A percentile compares a stretch with the other conserved stretches of the same genome.
These are phyloP conservation scores for Iguana delicatissima DNA, from an alignment of 2,797 vertebrate species.

Conservation along the genomic window DNA sequence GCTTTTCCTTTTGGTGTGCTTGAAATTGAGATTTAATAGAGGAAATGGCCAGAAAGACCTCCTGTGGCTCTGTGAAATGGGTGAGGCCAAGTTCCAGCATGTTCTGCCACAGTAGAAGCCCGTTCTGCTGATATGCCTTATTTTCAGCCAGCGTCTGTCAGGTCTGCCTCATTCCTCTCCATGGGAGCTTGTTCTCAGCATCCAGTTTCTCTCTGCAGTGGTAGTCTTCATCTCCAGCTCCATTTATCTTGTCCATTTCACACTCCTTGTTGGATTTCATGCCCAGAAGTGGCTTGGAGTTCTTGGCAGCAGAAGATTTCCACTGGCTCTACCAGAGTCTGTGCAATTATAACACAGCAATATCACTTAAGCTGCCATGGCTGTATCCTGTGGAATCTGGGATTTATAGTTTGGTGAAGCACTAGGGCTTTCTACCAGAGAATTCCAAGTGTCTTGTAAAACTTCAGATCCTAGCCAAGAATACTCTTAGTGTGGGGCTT, in stretches of 20 bases:
- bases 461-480: no score
- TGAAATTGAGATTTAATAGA: constrained; percentile 30
- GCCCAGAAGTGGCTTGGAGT: background rate
- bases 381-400: no score
- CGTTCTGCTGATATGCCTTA: background rate
- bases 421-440: no score
- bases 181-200: background rate
- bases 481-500: no score
- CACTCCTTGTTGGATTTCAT: constrained; percentile 16
- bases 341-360: background rate
- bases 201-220: background rate
- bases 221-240: background rate
- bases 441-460: no score
- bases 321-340: background rate
- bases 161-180: background rate
- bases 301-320: background rate
- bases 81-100: background rate
- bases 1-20: background rate
- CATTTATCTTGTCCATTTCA: background rate
- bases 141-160: background rate
- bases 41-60: background rate
- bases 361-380: no score
- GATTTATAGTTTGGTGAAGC: no score
- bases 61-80: constrained; percentile 17
- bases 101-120: background rate